Evolutionary conservation across 2,797 vertebrate species (phyloP), one percentile per base, ranked within the genome.

Genomic region (Rhinophrynus dorsalis): DNA sequence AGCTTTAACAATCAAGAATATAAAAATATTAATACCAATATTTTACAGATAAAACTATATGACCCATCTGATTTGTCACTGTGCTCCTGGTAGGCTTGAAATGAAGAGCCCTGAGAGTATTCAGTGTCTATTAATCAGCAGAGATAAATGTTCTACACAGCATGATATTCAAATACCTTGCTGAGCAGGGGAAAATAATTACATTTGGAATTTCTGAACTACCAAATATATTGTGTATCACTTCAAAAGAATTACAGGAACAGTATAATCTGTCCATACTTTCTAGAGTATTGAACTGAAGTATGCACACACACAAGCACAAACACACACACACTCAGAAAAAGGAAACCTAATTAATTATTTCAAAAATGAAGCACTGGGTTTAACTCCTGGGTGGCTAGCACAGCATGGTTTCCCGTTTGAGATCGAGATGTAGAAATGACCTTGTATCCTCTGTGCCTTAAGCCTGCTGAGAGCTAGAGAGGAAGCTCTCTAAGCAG

Each of bases 201-300:
- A 73, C 69, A 73, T 73, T 73, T 73, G 69, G 69, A 60, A 73
- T 73, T 73, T 73, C 55, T 73, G 55, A 73, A 73, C 69, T 73
- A 73, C 62, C 45, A 73, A 59, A 73, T 73, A 60, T 73, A 54
- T 73, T 73, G 69, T 73, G 69, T 73, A 73, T 73, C 58, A 73
- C 69, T 73, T 73, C 69, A 73, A 73, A 73, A 44, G 62, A 66
- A 66, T 66, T 73, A 66, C 55, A 73, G 61, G 52, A 45, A 59
- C 69, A 73, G 69, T 51, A 64, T 66, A 60, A 73, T 73, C 69
- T 73, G 62, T 54, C 69, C 62, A 73, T 73, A 73, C 69, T 73
- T 66, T 66, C 55, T 66, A 52, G 27, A 66, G 62, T 54, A 66
- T 42, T 60, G 69, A 73, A 73, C 58, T 66, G 44, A 73, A 73